A percentile compares a stretch with the other conserved stretches of the same genome.
Conservation (phyloP, 1,140 invertebrate species). For the Lordiphosa mommai region DNA sequence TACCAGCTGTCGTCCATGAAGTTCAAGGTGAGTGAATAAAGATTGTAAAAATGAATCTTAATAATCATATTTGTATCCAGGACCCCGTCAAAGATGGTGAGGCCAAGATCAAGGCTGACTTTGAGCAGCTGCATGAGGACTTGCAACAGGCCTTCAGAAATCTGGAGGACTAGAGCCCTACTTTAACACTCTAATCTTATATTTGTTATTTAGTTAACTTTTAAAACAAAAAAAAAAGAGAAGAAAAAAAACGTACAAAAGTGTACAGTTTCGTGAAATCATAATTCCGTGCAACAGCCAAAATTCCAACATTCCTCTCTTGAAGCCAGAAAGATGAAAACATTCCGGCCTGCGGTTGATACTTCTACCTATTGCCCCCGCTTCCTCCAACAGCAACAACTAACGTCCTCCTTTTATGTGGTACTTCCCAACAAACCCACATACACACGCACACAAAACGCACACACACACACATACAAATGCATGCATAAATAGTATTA, state of each 20-base stretch:
- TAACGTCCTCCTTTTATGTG: constrained; percentile 65
- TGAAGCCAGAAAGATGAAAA: constrained; percentile 56
- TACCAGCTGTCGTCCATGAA: constrained; percentile 99
- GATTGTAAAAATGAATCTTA: neutral
- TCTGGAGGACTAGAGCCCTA: constrained; percentile 93
- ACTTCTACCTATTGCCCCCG: constrained; percentile 23
- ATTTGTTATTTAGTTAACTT: constrained; percentile 77
- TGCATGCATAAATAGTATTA: constrained; percentile 76
- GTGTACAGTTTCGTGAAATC: constrained; percentile 41
- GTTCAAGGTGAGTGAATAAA: constrained; percentile 90
- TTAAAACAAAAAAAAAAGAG: constrained; percentile 51
- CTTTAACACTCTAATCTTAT: constrained; percentile 72
- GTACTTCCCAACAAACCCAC: constrained; percentile 38
- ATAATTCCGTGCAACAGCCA: constrained; percentile 41
- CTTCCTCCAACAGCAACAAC: constrained; percentile 31
- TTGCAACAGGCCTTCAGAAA: constrained; percentile 98
- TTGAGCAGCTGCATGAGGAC: constrained; percentile 96
- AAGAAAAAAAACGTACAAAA: constrained; percentile 33
- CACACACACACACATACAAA: constrained; percentile 49
- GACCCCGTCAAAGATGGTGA: constrained; percentile 99
- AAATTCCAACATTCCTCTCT: constrained; percentile 53
- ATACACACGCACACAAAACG: constrained; percentile 28
- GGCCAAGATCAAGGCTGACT: constrained; percentile 97
- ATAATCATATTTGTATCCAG: constrained; percentile 80
- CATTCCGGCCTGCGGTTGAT: constrained; percentile 72